Percentiles rank a stretch among this genome's conserved stretches.
Evolutionary conservation across 2,797 vertebrate genomes (phyloP).

Genomic region (Pangasius mekongensis): DNA sequence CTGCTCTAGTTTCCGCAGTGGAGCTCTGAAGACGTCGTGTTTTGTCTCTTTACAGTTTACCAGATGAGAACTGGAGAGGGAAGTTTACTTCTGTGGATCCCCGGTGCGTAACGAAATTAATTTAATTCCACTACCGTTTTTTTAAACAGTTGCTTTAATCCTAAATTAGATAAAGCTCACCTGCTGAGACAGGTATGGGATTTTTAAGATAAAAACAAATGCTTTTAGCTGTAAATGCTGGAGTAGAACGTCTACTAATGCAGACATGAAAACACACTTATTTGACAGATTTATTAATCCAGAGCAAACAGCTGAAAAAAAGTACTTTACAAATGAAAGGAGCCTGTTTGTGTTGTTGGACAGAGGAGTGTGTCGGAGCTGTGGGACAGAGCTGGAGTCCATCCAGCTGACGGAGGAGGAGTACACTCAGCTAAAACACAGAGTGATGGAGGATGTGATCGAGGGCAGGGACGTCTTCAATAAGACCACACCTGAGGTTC

Average conservation of each 20-base stretch:
- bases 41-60: slow-evolving; percentile 73
- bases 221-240: neutral
- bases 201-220: neutral
- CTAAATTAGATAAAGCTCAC: neutral
- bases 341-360: slow-evolving; percentile 15
- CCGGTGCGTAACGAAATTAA: slow-evolving; percentile 74
- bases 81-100: slow-evolving; percentile 72
- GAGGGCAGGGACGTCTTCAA: slow-evolving; percentile 85
- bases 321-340: neutral
- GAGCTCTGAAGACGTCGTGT: neutral
- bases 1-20: neutral
- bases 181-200: no score
- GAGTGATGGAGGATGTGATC: slow-evolving; percentile 85
- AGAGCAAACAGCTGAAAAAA: neutral
- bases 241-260: neutral
- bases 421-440: slow-evolving; percentile 81
- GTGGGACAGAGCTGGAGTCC: slow-evolving; percentile 75
- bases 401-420: slow-evolving; percentile 82
- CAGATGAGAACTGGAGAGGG: slow-evolving; percentile 83
- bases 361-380: slow-evolving; percentile 76
- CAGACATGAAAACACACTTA: neutral
- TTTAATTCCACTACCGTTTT: neutral
- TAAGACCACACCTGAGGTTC: slow-evolving; percentile 90
- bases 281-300: neutral
- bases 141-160: no score